Evolutionary conservation across 2,113 vertebrate species (phyloP).

Genomic region (Condylura cristata): DNA sequence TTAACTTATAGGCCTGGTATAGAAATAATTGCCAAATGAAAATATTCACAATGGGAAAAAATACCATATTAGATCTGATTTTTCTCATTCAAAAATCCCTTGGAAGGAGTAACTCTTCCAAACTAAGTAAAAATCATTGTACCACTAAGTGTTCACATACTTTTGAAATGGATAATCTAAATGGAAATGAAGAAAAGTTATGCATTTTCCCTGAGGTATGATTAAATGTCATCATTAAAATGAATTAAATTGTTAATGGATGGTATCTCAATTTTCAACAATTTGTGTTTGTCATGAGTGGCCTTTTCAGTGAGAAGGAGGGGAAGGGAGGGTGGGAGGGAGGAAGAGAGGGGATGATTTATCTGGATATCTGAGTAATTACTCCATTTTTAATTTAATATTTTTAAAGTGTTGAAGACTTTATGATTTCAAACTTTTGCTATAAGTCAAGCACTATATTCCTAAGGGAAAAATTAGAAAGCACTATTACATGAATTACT

Average conservation of each 20-base stretch:
- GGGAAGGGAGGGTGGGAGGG: fast-evolving
- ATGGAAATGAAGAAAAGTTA: neutral
- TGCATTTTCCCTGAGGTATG: neutral
- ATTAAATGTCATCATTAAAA: neutral
- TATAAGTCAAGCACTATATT: neutral
- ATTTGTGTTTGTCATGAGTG: neutral
- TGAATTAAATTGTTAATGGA: neutral
- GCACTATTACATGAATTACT: neutral
- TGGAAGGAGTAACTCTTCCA: neutral
- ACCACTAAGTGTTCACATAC: neutral
- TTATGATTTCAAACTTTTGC: neutral
- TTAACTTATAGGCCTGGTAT: neutral
- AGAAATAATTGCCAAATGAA: neutral
- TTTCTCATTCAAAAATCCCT: neutral
- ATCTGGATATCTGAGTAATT: neutral
- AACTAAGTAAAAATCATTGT: neutral
- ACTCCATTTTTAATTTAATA: neutral
- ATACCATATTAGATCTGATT: neutral
- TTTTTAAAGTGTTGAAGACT: neutral
- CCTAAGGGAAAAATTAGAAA: neutral
- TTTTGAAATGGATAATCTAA: neutral
- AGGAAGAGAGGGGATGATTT: neutral
- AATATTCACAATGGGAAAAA: neutral
- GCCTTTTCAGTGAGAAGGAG: neutral
- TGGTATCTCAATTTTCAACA: neutral